phyloP scores from a whole-genome alignment of 2,113 vertebrate genomes.

The Baryphthengus martii region DNA sequence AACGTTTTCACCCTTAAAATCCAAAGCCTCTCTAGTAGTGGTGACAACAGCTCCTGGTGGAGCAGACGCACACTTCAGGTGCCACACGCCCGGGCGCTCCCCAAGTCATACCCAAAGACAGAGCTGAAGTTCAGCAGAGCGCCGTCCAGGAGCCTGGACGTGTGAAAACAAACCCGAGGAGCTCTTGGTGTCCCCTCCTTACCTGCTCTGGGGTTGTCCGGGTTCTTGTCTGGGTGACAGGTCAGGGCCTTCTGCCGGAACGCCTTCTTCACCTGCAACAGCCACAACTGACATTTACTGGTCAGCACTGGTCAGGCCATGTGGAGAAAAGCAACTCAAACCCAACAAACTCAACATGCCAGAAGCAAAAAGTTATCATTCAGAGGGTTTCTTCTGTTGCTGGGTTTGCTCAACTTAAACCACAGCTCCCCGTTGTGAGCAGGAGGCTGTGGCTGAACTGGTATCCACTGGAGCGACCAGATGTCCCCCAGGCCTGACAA shows the following conservation, averaged over 20 bases:
- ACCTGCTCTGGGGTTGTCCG: slow-evolving; percentile 94
- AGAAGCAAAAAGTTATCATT: neutral
- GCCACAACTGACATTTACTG: neutral
- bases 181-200: neutral
- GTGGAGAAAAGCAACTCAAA: neutral
- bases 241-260: slow-evolving; percentile 91
- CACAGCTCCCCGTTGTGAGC: neutral
- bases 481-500: neutral
- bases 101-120: neutral
- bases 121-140: neutral
- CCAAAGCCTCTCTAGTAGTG: neutral
- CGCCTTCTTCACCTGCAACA: slow-evolving; percentile 90
- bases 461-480: neutral
- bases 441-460: neutral
- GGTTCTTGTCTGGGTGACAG: slow-evolving; percentile 97
- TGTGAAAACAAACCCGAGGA: fast-evolving
- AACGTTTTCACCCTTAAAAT: neutral
- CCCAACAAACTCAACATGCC: too few relatives aligned
- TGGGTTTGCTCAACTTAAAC: neutral
- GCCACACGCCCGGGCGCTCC: neutral
- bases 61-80: fast-evolving
- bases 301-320: neutral
- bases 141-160: neutral
- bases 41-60: neutral
- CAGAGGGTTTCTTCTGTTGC: neutral